Evolutionary conservation across 2,888 invertebrate species (phyloP), one percentile per base, ranked within the genome.

Genomic region (Seira sanloemensis): DNA sequence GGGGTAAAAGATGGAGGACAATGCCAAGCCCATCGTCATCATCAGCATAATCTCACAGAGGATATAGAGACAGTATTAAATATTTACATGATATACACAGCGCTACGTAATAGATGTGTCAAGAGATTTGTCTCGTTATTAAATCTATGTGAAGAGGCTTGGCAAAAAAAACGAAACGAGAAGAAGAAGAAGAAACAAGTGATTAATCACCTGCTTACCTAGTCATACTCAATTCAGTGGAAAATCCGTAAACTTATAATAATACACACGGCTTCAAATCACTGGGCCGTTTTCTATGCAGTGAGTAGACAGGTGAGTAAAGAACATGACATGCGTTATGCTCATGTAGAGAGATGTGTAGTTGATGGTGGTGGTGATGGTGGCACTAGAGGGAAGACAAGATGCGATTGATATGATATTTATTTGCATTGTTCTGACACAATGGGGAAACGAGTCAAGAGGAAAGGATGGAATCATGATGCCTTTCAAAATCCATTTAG

Each of bases 161-260:
- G 37, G 37, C 37, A 37, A 37, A 37, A n/a, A n/a, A n/a, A n/a
- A n/a, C n/a, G n/a, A n/a, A n/a, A n/a, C n/a, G n/a, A n/a, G n/a
- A n/a, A n/a, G n/a, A n/a, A n/a, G 12, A 37, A 37, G 7, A 75
- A 82, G 81, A 82, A 77, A 77, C 82, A 82, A 82, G 82, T 82
- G 82, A 82, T 82, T 82, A 82, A 82, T 82, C 82, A 82, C 82
- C 82, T 82, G 82, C 82, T 82, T 82, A 82, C 76, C 76, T 75
- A 82, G 82, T 82, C 82, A 72, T 82, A 82, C 77, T 65, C 82
- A 82, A 82, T 82, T 76, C 67, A 81, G 81, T 76, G 25, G 68
- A 81, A 80, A 81, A 67, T 26, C 19, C 72, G 78, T n/a, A n/a
- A n/a, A n/a, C n/a, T n/a, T n/a, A n/a, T n/a, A n/a, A n/a, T n/a